Conservation (phyloP, 2,797 vertebrate species). For the Tolypeutes matacus region DNA sequence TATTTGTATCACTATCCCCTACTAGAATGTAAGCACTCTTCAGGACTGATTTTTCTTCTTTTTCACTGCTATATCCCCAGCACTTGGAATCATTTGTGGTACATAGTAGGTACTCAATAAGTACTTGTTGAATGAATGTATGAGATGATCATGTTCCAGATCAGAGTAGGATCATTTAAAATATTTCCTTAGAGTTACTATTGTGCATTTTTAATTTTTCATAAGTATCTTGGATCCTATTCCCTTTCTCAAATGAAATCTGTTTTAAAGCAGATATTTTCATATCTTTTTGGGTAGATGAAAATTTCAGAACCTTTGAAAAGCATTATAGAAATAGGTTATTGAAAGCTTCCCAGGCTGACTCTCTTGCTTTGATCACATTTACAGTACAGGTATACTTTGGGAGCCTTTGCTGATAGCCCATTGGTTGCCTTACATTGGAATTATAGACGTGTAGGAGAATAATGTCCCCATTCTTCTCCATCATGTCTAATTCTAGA, state of each 20-base stretch:
- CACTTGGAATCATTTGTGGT: neutral
- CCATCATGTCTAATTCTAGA: slow-evolving; percentile 70
- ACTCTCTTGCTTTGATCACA: neutral
- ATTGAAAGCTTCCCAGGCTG: neutral
- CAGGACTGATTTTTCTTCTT: neutral
- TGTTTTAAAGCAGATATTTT: slow-evolving; percentile 52
- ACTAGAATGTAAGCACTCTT: neutral
- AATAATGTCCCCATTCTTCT: slow-evolving; percentile 77
- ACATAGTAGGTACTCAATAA: neutral
- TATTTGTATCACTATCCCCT: neutral
- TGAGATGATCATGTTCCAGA: slow-evolving; percentile 1
- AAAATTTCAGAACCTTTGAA: slow-evolving; percentile 23
- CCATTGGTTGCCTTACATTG: slow-evolving; percentile 30
- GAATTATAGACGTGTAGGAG: slow-evolving; percentile 69
- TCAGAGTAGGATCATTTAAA: slow-evolving; percentile 12
- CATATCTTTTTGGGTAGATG: neutral
- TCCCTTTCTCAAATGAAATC: neutral
- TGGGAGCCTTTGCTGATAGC: slow-evolving; percentile 1
- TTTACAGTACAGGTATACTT: neutral
- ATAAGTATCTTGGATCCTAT: neutral
- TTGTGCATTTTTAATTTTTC: neutral
- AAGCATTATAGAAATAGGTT: neutral
- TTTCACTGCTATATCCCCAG: neutral
- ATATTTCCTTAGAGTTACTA: neutral
- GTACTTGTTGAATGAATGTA: neutral